Conservation (phyloP, 2,113 vertebrate species). For the Myanophis thanlyinensis region DNA sequence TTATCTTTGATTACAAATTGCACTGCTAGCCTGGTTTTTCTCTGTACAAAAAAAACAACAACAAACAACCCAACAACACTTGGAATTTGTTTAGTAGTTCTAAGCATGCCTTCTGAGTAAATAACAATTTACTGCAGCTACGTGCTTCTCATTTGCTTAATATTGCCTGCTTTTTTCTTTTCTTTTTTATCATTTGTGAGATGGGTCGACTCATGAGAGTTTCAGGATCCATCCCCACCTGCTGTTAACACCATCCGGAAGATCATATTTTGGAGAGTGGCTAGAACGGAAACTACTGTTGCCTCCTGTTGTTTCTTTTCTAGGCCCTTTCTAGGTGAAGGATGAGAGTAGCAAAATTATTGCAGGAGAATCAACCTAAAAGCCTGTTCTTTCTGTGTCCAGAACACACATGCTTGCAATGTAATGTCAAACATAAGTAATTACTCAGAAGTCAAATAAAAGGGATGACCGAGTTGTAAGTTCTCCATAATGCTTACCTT, state of each 20-base stretch:
- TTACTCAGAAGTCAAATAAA: not conserved
- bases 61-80: too few relatives aligned
- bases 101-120: slow-evolving; percentile 20
- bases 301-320: not conserved
- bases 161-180: not conserved
- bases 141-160: not conserved
- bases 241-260: not conserved
- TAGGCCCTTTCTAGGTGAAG: too few relatives aligned
- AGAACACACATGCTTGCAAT: not conserved
- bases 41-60: slow-evolving; percentile 7
- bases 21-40: slow-evolving; percentile 33
- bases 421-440: not conserved
- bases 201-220: not conserved
- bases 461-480: not conserved
- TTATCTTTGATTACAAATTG: slow-evolving; percentile 36
- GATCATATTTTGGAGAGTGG: not conserved
- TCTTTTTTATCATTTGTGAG: not conserved
- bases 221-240: not conserved
- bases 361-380: not conserved
- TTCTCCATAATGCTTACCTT: too few relatives aligned
- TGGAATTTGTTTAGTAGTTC: slow-evolving; percentile 41
- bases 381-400: not conserved
- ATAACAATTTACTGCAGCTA: not conserved
- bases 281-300: not conserved
- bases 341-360: not conserved